Conservation (phyloP, 2,113 vertebrate species). For the Notarius lentiginosus region DNA sequence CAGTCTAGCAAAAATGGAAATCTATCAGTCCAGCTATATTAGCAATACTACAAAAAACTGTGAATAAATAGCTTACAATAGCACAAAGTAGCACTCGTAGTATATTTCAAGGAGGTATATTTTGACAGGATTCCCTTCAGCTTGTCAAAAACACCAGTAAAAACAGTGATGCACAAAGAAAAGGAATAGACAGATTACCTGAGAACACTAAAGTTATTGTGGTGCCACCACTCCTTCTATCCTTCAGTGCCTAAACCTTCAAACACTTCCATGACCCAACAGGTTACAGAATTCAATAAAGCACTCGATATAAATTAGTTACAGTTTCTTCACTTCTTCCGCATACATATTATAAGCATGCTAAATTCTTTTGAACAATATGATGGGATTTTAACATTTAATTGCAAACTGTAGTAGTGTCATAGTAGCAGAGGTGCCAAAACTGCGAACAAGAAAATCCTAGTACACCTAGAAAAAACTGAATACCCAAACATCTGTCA, state of each 20-base stretch:
- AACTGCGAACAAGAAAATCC: not conserved
- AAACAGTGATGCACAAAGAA: constrained; percentile 27
- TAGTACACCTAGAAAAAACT: not conserved
- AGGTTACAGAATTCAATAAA: not conserved
- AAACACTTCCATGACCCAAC: not conserved
- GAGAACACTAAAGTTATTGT: constrained; percentile 31
- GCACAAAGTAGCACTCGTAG: constrained; percentile 5
- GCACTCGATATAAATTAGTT: not conserved
- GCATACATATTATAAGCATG: constrained; percentile 20
- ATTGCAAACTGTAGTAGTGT: constrained; percentile 31
- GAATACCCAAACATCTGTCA: not conserved
- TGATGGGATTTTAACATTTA: constrained; percentile 32
- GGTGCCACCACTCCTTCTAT: not conserved
- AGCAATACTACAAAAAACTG: not conserved
- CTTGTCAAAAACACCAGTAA: constrained; percentile 20
- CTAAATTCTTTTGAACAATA: not conserved
- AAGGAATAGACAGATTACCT: constrained; percentile 33
- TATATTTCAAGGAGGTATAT: constrained; percentile 13
- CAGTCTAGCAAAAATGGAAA: not conserved
- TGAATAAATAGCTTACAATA: not conserved
- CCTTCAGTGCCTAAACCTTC: not conserved
- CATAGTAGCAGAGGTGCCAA: not conserved
- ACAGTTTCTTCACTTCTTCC: not conserved
- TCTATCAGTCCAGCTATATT: not conserved
- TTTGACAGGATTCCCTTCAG: constrained; percentile 10